Base-by-base conservation (phyloP, 2,113 vertebrate species). In the Lipotes vexillifer region DNA sequence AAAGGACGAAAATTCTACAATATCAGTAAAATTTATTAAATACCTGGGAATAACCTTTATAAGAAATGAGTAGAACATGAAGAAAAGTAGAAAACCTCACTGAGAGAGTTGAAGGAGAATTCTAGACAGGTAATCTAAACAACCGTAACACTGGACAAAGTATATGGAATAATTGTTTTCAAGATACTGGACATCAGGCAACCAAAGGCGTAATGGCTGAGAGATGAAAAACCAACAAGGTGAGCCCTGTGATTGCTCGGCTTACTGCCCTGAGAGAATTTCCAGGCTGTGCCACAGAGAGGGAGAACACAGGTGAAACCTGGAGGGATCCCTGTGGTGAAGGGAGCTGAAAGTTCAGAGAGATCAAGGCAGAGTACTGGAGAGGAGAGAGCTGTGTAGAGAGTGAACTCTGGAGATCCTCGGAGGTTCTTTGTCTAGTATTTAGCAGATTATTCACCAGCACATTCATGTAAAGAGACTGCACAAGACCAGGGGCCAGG, bases 21-120 rank as follows among this genome's bases (percentile, higher is more conserved):
- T 84, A 82, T 86, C 74, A 84, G 88, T 71, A 96, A 78, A 93
- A 95, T 81, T 83, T 52, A 92, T 77, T 31, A 68, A 93, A 57
- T 94, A 49, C 31, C 33, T 57, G n/a, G 52, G 57, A 80, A 94
- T 95, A 78, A 46, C 38, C 83, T 94, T 93, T 82, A n/a, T 75
- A 69, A 52, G 74, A 68, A 33, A 59, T 74, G 41, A 83, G 8
- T 63, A 66, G 46, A 81, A 46, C 33, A 18, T n/a, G 63, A 92
- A 93, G 69, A 49, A 57, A 86, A 44, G 44, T 12, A 4, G 17
- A 31, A n/a, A 33, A 4, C 44, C 2, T 46, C 66, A 46, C 44
- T 12, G 27, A 82, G 69, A 82, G 13, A 49, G n/a, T 36, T 7
- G 57, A 36, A 52, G 49, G 49, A 75, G 29, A 36, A 46, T 44